These are phyloP conservation scores for Gymnodraco acuticeps DNA, from an alignment of 2,797 vertebrate genomes.

Conservation along the genomic window DNA sequence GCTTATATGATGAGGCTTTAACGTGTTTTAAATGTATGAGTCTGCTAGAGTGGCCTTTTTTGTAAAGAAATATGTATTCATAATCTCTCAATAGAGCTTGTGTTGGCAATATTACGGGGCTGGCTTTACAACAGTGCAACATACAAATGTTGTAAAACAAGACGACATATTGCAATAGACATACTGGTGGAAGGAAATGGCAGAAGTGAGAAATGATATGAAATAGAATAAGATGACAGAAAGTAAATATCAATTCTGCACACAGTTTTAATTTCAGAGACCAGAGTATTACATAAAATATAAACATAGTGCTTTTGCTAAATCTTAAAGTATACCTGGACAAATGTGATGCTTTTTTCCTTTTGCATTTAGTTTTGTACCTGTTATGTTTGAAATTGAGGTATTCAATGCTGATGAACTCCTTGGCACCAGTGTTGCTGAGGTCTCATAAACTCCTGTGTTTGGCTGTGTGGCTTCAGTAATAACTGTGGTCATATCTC, in stretches of 20 bases:
- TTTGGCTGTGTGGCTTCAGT: slow-evolving; percentile 14
- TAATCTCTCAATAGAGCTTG: too few relatives aligned
- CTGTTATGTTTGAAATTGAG: background rate
- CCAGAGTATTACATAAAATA: background rate
- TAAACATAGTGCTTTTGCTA: background rate
- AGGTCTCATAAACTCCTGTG: slow-evolving; percentile 7
- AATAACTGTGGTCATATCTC: slow-evolving; percentile 3
- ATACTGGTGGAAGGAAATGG: too few relatives aligned
- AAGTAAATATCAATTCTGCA: background rate
- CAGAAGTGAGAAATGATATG: too few relatives aligned
- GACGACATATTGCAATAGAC: too few relatives aligned
- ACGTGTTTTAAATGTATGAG: slow-evolving; percentile 15
- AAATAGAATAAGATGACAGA: too few relatives aligned
- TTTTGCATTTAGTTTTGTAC: background rate
- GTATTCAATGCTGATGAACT: slow-evolving; percentile 17
- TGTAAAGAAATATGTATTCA: background rate
- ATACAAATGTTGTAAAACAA: too few relatives aligned
- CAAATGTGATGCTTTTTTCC: background rate
- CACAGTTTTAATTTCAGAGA: background rate
- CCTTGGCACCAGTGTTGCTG: slow-evolving; percentile 14
- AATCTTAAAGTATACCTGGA: background rate
- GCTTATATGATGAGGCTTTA: background rate
- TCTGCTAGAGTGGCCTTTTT: background rate
- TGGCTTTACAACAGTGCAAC: too few relatives aligned
- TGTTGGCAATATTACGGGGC: too few relatives aligned